Evolutionary conservation across 2,888 invertebrate genomes (phyloP).

Genomic region (Mellilla xanthometata): DNA sequence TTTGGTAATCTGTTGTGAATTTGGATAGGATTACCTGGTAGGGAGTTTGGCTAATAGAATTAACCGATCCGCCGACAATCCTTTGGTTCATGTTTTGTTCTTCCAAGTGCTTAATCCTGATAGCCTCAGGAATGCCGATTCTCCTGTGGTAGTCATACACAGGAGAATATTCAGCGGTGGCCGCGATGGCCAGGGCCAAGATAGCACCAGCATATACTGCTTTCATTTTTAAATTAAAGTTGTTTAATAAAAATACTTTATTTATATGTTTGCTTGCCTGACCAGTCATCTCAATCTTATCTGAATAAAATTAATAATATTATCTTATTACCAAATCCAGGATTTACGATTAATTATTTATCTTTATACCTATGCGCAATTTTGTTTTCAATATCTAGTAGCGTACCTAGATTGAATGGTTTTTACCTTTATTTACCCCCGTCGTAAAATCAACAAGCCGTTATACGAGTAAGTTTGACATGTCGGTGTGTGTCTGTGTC

Average conservation of each 20-base stretch:
- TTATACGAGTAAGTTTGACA: no score
- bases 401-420: no score
- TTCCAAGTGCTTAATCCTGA: constrained; percentile 41
- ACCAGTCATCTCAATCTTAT: constrained; percentile 14
- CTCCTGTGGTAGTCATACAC: constrained; percentile 47
- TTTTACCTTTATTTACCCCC: no score
- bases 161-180: constrained; percentile 32
- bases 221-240: constrained; percentile 41
- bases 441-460: no score
- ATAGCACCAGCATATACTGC: constrained; percentile 31
- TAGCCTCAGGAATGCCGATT: constrained; percentile 50
- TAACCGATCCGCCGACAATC: constrained; percentile 50
- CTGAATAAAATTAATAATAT: constrained; percentile 13
- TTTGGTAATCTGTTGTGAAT: no score
- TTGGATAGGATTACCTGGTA: constrained; percentile 49
- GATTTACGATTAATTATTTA: no score
- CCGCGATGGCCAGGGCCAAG: constrained; percentile 38
- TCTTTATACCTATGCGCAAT: no score
- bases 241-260: neutral
- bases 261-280: constrained; percentile 23
- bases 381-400: no score
- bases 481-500: no score
- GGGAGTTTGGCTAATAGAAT: constrained; percentile 45
- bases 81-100: constrained; percentile 33
- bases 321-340: no score